These are phyloP conservation scores for Pasiphila rectangulata DNA, from an alignment of 2,888 invertebrate genomes.

Conservation along the genomic window DNA sequence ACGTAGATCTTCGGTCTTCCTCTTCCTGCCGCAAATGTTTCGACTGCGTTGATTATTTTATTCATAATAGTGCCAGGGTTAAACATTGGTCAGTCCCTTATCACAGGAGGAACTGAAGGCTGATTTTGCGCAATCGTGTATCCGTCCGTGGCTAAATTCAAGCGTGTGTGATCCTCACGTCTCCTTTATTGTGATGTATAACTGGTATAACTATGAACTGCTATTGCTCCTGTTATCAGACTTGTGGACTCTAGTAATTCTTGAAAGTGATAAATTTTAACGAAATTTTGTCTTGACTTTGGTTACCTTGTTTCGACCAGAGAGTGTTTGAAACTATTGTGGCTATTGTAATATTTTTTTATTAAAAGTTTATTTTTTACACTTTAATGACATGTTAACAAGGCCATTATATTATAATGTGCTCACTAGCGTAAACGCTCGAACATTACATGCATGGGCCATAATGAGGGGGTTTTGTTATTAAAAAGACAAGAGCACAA, in stretches of 20 bases:
- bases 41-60: slow-evolving; percentile 18
- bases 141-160: slow-evolving; percentile 69
- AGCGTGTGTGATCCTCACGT: slow-evolving; percentile 57
- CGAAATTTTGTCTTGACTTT: too few species aligned
- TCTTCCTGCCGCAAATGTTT: slow-evolving; percentile 15
- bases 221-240: too few species aligned
- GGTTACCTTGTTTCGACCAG: too few species aligned
- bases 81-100: slow-evolving; percentile 61
- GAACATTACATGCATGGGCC: background rate
- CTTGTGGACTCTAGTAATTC: too few species aligned
- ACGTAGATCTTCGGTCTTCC: background rate
- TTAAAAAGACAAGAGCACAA: slow-evolving; percentile 11
- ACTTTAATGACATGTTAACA: background rate
- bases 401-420: background rate
- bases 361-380: too few species aligned
- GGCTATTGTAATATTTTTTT: too few species aligned
- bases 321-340: too few species aligned
- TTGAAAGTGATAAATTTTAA: too few species aligned
- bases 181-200: slow-evolving; percentile 36
- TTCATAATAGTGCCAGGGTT: slow-evolving; percentile 71
- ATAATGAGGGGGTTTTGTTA: background rate
- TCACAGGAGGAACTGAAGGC: slow-evolving; percentile 76
- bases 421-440: background rate
- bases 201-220: too few species aligned
- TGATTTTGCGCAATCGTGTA: slow-evolving; percentile 75